Conservation (phyloP, 1,140 invertebrate genomes). For the Drosophila lowei region DNA sequence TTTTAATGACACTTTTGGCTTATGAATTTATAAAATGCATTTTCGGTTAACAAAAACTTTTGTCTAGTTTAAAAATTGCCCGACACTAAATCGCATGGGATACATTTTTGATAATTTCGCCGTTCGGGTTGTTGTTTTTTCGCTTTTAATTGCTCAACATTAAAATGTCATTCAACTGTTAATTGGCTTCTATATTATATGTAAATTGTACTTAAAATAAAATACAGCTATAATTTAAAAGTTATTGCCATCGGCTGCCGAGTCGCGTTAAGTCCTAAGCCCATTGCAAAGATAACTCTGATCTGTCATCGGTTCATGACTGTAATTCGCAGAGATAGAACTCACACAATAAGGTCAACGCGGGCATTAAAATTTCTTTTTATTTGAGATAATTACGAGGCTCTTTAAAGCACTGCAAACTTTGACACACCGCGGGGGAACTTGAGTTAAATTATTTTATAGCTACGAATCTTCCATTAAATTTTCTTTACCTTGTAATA, state of each 20-base stretch:
- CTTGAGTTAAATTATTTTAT: too few species aligned
- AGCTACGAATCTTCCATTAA: too few species aligned
- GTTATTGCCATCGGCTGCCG: constrained; percentile 50
- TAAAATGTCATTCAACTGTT: constrained; percentile 80
- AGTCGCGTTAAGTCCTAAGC: not conserved
- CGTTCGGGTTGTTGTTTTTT: constrained; percentile 7
- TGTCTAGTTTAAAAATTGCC: constrained; percentile 32
- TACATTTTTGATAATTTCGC: constrained; percentile 47
- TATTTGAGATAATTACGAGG: constrained; percentile 11
- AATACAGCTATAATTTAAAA: constrained; percentile 67
- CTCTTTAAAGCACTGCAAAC: too few species aligned
- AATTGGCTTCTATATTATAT: constrained; percentile 57
- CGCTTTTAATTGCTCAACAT: constrained; percentile 68
- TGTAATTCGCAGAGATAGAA: constrained; percentile 2
- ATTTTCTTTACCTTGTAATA: too few species aligned
- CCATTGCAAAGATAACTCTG: constrained; percentile 1
- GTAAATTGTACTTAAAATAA: constrained; percentile 70
- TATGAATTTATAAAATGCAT: constrained; percentile 75
- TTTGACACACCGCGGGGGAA: too few species aligned
- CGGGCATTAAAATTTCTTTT: not conserved
- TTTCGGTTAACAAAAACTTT: constrained; percentile 51
- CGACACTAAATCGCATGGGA: constrained; percentile 59
- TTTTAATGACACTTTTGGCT: constrained; percentile 71
- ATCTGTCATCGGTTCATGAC: constrained; percentile 1
- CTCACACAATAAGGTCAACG: not conserved